A percentile compares a stretch with the other conserved stretches of the same genome.
phyloP scores from a whole-genome alignment of 2,888 invertebrate genomes.

The Phyllotreta striolata region DNA sequence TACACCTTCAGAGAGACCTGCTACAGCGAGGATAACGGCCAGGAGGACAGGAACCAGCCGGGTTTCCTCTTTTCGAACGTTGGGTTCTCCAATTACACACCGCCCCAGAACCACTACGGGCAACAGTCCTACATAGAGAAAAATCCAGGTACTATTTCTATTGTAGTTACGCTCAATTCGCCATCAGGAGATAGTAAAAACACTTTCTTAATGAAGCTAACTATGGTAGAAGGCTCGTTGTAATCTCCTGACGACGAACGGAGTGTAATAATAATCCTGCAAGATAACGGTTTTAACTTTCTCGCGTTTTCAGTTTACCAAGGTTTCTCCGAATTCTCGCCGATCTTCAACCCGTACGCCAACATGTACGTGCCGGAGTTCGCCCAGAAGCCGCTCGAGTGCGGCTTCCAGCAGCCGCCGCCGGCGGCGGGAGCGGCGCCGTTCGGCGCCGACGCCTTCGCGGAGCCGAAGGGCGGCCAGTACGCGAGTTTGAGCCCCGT shows the following conservation, averaged over 20 bases:
- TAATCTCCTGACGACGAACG: no score
- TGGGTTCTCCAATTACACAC: conserved; percentile 54
- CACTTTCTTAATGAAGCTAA: no score
- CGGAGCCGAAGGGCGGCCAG: conserved; percentile 65
- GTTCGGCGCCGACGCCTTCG: conserved; percentile 61
- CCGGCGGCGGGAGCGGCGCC: conserved; percentile 61
- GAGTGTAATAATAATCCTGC: background rate
- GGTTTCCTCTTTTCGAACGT: conserved; percentile 59
- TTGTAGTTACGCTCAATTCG: no score
- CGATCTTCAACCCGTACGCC: conserved; percentile 63
- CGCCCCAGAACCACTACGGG: conserved; percentile 41
- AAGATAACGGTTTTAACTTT: background rate
- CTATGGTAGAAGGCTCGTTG: no score
- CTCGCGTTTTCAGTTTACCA: conserved; percentile 29
- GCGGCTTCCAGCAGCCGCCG: conserved; percentile 64
- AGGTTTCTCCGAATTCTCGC: conserved; percentile 58
- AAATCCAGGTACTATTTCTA: conserved; percentile 4
- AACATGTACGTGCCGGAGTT: conserved; percentile 54
- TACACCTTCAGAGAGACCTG: conserved; percentile 70
- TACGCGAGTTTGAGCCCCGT: conserved; percentile 76
- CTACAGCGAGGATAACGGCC: conserved; percentile 64
- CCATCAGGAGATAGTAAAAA: no score
- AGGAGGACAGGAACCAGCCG: conserved; percentile 47
- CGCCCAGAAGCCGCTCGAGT: conserved; percentile 43
- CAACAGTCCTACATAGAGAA: conserved; percentile 17